Percentiles rank a stretch among this genome's conserved stretches.
These are phyloP conservation scores for Aleiodes testaceus DNA, from an alignment of 2,888 invertebrate genomes.

Conservation along the genomic window DNA sequence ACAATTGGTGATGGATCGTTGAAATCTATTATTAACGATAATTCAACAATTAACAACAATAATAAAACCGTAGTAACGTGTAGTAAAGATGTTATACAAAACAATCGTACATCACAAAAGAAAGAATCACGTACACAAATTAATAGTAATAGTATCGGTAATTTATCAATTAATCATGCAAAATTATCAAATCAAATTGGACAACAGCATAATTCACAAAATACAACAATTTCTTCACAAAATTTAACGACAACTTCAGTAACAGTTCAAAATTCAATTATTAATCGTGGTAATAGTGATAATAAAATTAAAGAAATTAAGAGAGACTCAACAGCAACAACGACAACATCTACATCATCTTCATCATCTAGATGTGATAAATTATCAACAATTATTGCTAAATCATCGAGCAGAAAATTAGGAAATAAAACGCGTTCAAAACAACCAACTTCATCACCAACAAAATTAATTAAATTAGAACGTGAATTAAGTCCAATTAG, in stretches of 20 bases:
- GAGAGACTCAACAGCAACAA: slow-evolving; percentile 17
- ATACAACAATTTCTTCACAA: slow-evolving; percentile 13
- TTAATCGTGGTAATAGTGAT: slow-evolving; percentile 35
- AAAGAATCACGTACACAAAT: slow-evolving; percentile 65
- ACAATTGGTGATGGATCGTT: slow-evolving; percentile 60
- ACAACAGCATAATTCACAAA: background rate
- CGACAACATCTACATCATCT: background rate
- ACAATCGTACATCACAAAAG: slow-evolving; percentile 69
- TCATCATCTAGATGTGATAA: slow-evolving; percentile 44
- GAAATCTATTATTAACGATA: slow-evolving; percentile 67
- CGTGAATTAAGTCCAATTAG: slow-evolving; percentile 64
- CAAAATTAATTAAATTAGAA: slow-evolving; percentile 65
- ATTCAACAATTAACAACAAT: slow-evolving; percentile 59
- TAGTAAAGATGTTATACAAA: slow-evolving; percentile 69
- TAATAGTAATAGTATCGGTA: slow-evolving; percentile 68
- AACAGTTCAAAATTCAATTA: slow-evolving; percentile 49
- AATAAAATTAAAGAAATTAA: slow-evolving; percentile 57
- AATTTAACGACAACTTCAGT: slow-evolving; percentile 37
- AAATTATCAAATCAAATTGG: slow-evolving; percentile 44
- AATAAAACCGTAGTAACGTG: slow-evolving; percentile 67
- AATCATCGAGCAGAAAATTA: slow-evolving; percentile 67
- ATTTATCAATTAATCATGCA: slow-evolving; percentile 54
- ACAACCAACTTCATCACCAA: slow-evolving; percentile 61
- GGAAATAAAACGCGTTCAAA: slow-evolving; percentile 68
- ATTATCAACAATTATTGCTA: slow-evolving; percentile 49